Evolutionary conservation across 2,888 invertebrate species (phyloP), one percentile per base, ranked within the genome.

Genomic region (Chrysolina haemoptera): DNA sequence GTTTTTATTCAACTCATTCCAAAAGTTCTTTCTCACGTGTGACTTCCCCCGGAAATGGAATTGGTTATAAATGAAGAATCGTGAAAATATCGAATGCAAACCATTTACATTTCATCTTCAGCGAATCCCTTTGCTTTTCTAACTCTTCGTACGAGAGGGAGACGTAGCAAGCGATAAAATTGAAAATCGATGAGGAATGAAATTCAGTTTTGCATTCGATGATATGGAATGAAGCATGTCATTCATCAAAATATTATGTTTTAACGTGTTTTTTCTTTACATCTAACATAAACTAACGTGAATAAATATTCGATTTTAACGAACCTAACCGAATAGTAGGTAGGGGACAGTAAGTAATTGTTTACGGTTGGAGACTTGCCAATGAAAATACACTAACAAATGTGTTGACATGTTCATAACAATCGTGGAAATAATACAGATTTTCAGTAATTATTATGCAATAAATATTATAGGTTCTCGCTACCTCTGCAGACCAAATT

Each of bases 181-280:
- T 59, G 59, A 35, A 59, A 59, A 59, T 59, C 59, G 59, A 59
- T 59, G 27, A n/a, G 35, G 16, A 18, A 59, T 59, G n/a, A 59
- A 59, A 35, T 59, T 59, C 14, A 35, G 35, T 59, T 59, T 27
- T 14, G n/a, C 22, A 14, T 27, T n/a, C n/a, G 59, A 59, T 35
- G 59, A n/a, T 14, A 59, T n/a, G 27, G 27, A 27, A 35, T 59
- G 35, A n/a, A 59, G 35, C 35, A 14, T 59, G 35, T 14, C 9
- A 8, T 50, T 18, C n/a, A 14, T 27, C 59, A 27, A 27, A 59
- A 59, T n/a, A 27, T 10, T 0, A 53, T 18, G 11, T 20, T 20
- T 12, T 11, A 53, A 18, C 1, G 20, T 35, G 3, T 27, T 27
- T 27, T 1, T 27, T 27, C 1, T 27, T 27, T 3, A 27, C 27